Base-by-base conservation (phyloP, 2,113 vertebrate species). In the Trochalopteron elliotii region DNA sequence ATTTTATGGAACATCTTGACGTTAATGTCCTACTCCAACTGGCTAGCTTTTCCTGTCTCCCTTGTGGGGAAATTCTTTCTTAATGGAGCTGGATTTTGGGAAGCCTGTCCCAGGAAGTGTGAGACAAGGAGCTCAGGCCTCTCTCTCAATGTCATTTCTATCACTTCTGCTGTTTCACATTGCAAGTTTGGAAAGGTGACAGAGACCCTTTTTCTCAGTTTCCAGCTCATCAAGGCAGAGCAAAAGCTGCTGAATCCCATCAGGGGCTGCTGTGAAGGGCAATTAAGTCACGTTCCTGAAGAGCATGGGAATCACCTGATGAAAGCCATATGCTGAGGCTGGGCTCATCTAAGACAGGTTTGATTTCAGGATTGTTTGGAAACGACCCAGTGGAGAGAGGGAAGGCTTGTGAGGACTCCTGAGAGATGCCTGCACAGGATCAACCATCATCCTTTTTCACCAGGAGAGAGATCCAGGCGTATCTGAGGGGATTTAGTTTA, bases 271-370 rank as follows among this genome's bases (percentile, higher is more conserved):
- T 50, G 57, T 64, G 89, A 93, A 76, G 63, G 31, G 10, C 55
- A 74, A 76, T 65, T 57, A 31, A 92, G 39, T 81, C 89, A 87
- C 1, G 24, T 70, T 95, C 63, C 89, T 77, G n/a, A 96, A 72
- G 70, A 40, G 69, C 78, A 80, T 74, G 82, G 82, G 87, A 80
- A 90, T 91, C 44, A 65, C 79, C 92, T 95, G 93, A 93, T 94
- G 94, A 93, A 93, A 97, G 92, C 87, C 87, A 83, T 91, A 50
- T 95, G 94, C 60, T 77, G 90, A 44, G 88, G 44, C 0, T 55
- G 49, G 55, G 59, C 82, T 93, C 67, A 67, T 94, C 90, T 63
- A 63, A 70, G 45, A n/a, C 35, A 91, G 78, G 87, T 80, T 90
- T 78, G 83, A 57, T 79, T 92, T 94, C 69, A 78, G 59, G 56